Conservation (phyloP, 1,140 invertebrate genomes). For the Leptinotarsa texana region DNA sequence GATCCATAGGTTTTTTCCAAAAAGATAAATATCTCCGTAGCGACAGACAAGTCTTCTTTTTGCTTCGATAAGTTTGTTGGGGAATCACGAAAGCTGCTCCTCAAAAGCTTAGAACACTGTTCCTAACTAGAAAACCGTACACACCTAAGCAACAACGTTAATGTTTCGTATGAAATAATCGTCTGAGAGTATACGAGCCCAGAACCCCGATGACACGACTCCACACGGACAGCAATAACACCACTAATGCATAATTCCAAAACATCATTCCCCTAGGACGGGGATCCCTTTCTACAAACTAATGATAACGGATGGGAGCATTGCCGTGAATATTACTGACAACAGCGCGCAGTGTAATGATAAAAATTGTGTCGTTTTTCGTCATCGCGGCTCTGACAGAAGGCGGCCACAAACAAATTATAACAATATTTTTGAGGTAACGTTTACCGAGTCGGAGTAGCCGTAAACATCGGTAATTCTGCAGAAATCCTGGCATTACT, state of each 20-base stretch:
- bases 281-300: background rate
- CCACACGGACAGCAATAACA: background rate
- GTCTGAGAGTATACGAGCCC: no score
- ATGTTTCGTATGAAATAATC: no score
- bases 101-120: no score
- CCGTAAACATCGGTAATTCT: background rate
- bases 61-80: no score
- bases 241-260: background rate
- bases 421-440: background rate
- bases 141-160: no score
- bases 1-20: no score
- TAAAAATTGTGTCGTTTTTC: constrained; percentile 1
- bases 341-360: background rate
- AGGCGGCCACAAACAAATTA: constrained; percentile 2
- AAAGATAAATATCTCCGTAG: no score
- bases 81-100: no score
- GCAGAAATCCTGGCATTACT: background rate
- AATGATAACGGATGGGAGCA: constrained; percentile 1
- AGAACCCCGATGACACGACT: no score
- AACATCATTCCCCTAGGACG: background rate
- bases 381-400: background rate
- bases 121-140: no score
- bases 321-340: background rate
- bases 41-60: no score
- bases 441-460: background rate